Base-by-base conservation (phyloP, 2,113 vertebrate species). In the Salvelinus alpinus region DNA sequence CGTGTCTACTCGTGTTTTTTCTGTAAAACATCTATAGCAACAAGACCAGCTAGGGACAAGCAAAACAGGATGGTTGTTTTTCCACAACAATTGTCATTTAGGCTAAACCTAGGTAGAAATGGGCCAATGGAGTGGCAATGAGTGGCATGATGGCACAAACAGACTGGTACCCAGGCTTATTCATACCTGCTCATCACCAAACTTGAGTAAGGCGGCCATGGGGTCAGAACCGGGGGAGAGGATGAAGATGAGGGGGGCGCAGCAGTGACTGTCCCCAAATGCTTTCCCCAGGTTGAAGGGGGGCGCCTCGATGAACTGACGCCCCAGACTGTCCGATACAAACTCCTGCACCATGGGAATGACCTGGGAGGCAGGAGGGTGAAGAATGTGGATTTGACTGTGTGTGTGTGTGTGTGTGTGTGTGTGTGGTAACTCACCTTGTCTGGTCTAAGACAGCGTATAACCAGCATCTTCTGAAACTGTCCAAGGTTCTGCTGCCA, bases 271-370 rank as follows among this genome's bases (percentile, higher is more conserved):
- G 57, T 97, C 96, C 44, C 73, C 86, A 83, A 96, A 98, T 0
- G 94, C 92, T 22, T 92, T 92, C 22, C 93, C 88, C 72, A 98
- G 81, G 80, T 97, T 95, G 80, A 98, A 97, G 11, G 95, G 95
- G 2, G 95, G 95, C 0, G 95, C 93, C 80, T 97, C 96, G 34
- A 98, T 94, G 88, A 96, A 98, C 8, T 75, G 68, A 20, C 74
- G 91, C 0, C 96, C 94, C 87, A 96, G 70, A 72, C 86, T 93
- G 60, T 60, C 74, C 48, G 44, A 86, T 44, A 97, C 94, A 86
- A 95, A 97, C 76, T 97, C 93, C 76, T 95, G 95, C 59, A 96
- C 80, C 94, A 94, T 91, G 38, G 95, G 95, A 83, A 96, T 91
- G 38, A 98, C 22, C 95, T 96, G 80, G 25, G 47, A 73, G 71